A percentile compares a stretch with the other conserved stretches of the same genome.
Conservation (phyloP, 2,888 invertebrate genomes). For the Lymantria dispar region DNA sequence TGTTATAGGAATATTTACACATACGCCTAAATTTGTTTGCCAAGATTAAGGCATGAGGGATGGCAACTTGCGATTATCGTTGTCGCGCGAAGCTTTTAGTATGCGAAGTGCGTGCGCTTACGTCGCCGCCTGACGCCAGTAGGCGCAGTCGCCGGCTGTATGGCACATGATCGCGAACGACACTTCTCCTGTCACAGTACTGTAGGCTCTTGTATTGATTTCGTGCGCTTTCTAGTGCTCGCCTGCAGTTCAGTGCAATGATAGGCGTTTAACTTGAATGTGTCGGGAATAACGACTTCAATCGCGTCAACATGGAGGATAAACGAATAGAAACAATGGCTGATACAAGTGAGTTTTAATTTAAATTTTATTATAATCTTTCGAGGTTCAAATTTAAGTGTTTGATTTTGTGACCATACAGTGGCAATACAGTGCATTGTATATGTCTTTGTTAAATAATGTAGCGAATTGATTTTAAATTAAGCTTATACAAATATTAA, state of each 20-base stretch:
- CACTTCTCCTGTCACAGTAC: constrained; percentile 57
- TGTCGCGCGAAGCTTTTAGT: constrained; percentile 70
- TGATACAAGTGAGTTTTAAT: constrained; percentile 51
- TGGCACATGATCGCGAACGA: constrained; percentile 52
- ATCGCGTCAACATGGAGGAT: constrained; percentile 35
- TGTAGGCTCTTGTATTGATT: constrained; percentile 56
- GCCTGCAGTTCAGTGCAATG: constrained; percentile 65
- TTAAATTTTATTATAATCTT: constrained; percentile 1
- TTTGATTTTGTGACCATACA: no score
- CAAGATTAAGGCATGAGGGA: constrained; percentile 64
- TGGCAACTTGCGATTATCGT: constrained; percentile 64
- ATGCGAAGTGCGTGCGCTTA: constrained; percentile 74
- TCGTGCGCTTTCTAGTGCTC: constrained; percentile 63
- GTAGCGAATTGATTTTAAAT: no score
- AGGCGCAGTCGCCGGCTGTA: constrained; percentile 43
- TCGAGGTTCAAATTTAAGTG: no score
- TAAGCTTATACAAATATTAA: no score
- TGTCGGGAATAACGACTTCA: constrained; percentile 32
- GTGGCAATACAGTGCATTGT: no score
- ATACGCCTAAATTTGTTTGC: constrained; percentile 60
- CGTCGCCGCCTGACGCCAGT: constrained; percentile 70
- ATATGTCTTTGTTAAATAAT: no score
- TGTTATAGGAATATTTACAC: constrained; percentile 62
- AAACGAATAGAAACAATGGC: constrained; percentile 44
- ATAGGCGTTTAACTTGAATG: constrained; percentile 48